Conservation (phyloP, 2,113 vertebrate genomes). For the Calyptommatus sinebrachiatus region DNA sequence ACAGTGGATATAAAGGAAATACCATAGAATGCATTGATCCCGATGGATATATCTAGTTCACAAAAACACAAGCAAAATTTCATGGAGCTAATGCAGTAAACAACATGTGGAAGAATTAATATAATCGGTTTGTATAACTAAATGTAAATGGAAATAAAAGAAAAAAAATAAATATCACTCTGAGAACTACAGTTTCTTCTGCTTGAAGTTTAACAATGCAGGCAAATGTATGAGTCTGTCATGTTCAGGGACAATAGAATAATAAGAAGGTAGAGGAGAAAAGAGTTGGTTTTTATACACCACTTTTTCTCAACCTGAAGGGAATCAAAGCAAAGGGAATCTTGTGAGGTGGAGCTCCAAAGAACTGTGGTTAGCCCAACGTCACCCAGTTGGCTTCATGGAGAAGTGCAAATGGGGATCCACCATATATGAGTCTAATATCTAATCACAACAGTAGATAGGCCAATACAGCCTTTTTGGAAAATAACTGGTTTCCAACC, state of each 20-base stretch:
- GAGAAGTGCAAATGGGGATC: no score
- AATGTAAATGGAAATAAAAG: background rate
- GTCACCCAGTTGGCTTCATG: no score
- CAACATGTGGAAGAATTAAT: conserved; percentile 15
- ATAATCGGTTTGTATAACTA: conserved; percentile 14
- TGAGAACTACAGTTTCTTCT: background rate
- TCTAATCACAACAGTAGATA: no score
- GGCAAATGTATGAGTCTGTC: background rate
- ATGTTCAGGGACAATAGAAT: background rate
- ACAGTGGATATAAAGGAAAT: conserved; percentile 29
- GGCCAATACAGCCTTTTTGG: background rate
- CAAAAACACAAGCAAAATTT: conserved; percentile 41
- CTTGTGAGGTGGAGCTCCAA: no score
- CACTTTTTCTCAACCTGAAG: no score
- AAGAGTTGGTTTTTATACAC: no score
- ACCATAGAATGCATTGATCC: conserved; percentile 23
- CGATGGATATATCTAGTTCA: background rate
- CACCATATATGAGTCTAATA: no score
- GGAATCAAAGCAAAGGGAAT: no score
- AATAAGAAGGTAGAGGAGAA: no score
- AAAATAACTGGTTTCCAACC: background rate
- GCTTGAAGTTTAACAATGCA: background rate
- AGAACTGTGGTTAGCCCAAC: no score
- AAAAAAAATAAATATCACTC: background rate
- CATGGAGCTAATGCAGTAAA: conserved; percentile 13